phyloP scores from a whole-genome alignment of 2,888 invertebrate species.

The Drosophila acutilabella region DNA sequence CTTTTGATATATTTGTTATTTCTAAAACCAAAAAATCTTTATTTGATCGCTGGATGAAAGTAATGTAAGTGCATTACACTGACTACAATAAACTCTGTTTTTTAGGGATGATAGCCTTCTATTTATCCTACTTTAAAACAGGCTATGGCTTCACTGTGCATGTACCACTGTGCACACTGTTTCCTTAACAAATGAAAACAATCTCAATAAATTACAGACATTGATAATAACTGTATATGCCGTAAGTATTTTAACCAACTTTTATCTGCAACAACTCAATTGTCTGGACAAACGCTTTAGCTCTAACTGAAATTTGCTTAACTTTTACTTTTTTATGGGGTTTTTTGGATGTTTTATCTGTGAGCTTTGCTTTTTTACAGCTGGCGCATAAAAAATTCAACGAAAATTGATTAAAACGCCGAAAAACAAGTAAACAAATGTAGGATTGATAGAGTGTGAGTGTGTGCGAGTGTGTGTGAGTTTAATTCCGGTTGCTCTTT shows the following conservation, averaged over 20 bases:
- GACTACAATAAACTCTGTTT: too few relatives aligned
- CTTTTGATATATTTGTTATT: too few relatives aligned
- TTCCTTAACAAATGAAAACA: background rate
- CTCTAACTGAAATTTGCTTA: conserved; percentile 27
- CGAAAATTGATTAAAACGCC: conserved; percentile 77
- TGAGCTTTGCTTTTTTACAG: conserved; percentile 66
- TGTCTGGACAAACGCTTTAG: conserved; percentile 37
- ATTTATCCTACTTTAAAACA: background rate
- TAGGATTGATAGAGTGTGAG: conserved; percentile 32
- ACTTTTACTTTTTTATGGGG: conserved; percentile 45
- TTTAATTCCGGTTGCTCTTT: conserved; percentile 54
- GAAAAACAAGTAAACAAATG: conserved; percentile 52
- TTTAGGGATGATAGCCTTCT: too few relatives aligned
- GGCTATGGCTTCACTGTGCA: background rate
- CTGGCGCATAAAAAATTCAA: conserved; percentile 75
- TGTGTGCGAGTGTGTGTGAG: conserved; percentile 41
- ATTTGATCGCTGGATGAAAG: too few relatives aligned
- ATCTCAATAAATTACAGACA: conserved; percentile 3
- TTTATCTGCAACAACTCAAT: conserved; percentile 41
- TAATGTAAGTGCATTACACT: too few relatives aligned
- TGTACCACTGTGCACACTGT: background rate
- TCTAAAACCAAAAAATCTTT: too few relatives aligned
- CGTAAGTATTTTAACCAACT: background rate
- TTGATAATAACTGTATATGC: background rate
- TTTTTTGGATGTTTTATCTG: conserved; percentile 59